These are phyloP conservation scores for Tolypeutes matacus DNA, from an alignment of 2,797 vertebrate genomes.

Conservation along the genomic window DNA sequence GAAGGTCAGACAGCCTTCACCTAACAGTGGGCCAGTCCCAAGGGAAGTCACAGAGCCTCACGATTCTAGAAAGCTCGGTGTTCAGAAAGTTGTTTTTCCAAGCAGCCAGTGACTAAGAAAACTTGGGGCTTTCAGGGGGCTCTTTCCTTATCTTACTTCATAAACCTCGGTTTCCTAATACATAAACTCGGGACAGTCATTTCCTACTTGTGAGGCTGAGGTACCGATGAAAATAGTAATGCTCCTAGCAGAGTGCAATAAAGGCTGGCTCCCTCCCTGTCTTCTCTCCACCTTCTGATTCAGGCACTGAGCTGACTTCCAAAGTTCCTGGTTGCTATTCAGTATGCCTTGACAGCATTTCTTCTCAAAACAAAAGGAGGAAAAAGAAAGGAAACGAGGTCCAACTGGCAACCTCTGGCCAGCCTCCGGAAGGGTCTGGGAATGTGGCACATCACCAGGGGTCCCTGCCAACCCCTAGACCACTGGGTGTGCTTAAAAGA, in stretches of 20 bases:
- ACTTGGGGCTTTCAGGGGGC: background rate
- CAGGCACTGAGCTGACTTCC: background rate
- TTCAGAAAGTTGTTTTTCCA: background rate
- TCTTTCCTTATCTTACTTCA: background rate
- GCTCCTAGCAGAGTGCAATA: accelerated
- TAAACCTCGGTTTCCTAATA: background rate
- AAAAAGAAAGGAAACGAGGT: background rate
- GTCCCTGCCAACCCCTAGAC: background rate
- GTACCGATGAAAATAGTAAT: background rate
- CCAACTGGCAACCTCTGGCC: background rate
- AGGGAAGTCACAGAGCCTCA: background rate
- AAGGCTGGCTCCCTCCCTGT: background rate
- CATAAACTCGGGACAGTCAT: background rate
- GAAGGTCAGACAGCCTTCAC: background rate
- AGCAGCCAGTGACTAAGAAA: background rate
- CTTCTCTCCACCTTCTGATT: background rate
- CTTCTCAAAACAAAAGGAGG: background rate
- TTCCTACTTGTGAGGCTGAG: background rate
- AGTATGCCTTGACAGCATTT: background rate
- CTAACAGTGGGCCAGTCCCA: accelerated
- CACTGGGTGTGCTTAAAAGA: background rate
- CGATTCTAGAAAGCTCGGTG: background rate
- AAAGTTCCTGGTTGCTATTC: background rate
- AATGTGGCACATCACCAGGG: accelerated
- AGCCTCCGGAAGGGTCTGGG: background rate